phyloP scores from a whole-genome alignment of 2,888 invertebrate genomes.

The Drosophila subsilvestris region DNA sequence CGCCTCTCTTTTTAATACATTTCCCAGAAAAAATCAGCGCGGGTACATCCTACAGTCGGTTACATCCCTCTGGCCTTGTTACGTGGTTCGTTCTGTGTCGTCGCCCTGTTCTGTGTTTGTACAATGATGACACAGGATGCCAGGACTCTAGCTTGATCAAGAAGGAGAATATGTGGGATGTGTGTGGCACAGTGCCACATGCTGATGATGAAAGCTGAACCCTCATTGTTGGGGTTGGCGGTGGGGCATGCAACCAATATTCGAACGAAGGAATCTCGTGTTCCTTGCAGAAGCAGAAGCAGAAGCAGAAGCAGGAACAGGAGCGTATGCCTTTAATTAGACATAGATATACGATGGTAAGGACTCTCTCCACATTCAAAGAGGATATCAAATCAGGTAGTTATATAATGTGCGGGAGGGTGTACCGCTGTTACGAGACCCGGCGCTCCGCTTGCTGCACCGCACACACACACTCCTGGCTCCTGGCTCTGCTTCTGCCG shows the following conservation, averaged over 20 bases:
- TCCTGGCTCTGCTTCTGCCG: slow-evolving; percentile 38
- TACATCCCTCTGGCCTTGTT: neutral
- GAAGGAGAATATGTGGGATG: neutral
- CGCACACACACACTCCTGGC: slow-evolving; percentile 42
- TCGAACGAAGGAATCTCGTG: slow-evolving; percentile 12
- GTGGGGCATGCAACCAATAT: neutral
- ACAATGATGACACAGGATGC: slow-evolving; percentile 38
- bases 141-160: slow-evolving; percentile 26
- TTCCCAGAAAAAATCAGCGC: neutral
- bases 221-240: slow-evolving; percentile 2
- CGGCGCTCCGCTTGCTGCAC: neutral
- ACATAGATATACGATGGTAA: slow-evolving; percentile 10
- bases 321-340: slow-evolving; percentile 27
- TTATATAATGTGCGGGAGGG: slow-evolving; percentile 22
- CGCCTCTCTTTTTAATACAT: neutral
- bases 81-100: neutral
- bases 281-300: neutral
- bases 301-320: neutral
- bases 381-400: slow-evolving; percentile 35
- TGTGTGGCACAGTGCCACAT: slow-evolving; percentile 8
- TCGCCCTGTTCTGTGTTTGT: slow-evolving; percentile 17
- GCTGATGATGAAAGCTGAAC: slow-evolving; percentile 13
- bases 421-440: slow-evolving; percentile 21
- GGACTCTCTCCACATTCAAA: neutral
- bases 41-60: neutral